Conservation (phyloP, 2,888 invertebrate genomes). For the Trimorus sp. region DNA sequence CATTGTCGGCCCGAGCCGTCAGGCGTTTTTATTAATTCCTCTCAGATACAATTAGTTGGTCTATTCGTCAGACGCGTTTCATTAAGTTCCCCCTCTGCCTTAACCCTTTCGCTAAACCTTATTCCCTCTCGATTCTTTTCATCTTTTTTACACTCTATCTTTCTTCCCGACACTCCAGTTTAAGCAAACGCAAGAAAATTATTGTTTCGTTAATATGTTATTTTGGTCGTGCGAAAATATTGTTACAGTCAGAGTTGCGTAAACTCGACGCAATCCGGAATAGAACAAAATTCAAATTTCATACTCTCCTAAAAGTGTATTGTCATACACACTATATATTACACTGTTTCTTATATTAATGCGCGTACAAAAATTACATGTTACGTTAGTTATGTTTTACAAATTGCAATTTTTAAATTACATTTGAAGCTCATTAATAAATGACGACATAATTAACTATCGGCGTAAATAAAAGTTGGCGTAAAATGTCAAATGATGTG, state of each 20-base stretch:
- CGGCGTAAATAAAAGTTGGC: no score
- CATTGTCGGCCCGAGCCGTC: conserved; percentile 71
- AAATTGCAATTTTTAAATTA: no score
- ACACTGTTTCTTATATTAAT: no score
- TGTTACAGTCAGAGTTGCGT: conserved; percentile 40
- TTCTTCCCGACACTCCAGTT: conserved; percentile 61
- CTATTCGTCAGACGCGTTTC: conserved; percentile 81
- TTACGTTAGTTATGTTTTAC: no score
- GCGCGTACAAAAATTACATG: no score
- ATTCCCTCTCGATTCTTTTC: conserved; percentile 65
- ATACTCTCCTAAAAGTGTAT: no score
- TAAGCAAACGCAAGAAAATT: conserved; percentile 49
- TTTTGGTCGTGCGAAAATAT: conserved; percentile 44
- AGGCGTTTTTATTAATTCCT: conserved; percentile 81
- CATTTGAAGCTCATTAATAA: no score
- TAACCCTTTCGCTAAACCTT: conserved; percentile 70
- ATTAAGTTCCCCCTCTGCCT: conserved; percentile 76
- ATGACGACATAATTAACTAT: no score
- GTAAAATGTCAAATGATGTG: no score
- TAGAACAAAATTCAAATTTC: not conserved
- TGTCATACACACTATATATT: no score
- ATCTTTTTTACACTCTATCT: conserved; percentile 68
- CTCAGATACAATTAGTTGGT: conserved; percentile 81
- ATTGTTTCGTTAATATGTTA: conserved; percentile 56
- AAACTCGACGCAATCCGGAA: conserved; percentile 4